phyloP scores from a whole-genome alignment of 1,140 invertebrate genomes.

The Trichonephila inaurata region DNA sequence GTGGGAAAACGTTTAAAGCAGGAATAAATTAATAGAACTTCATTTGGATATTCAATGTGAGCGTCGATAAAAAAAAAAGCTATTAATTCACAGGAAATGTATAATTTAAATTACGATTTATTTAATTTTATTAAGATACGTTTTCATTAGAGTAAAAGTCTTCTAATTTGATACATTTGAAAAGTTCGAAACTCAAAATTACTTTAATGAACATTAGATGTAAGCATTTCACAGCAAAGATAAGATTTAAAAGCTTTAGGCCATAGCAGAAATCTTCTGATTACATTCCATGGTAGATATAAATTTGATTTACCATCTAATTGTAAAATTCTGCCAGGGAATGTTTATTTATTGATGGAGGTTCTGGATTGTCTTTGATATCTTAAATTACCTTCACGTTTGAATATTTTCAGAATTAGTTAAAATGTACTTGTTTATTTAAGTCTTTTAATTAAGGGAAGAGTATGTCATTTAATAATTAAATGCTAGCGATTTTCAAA shows the following conservation, averaged over 20 bases:
- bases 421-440: background rate
- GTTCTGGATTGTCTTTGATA: conserved; percentile 6
- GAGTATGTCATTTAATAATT: background rate
- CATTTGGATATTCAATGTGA: no score
- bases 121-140: background rate
- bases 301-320: background rate
- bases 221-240: conserved; percentile 5
- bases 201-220: conserved; percentile 32
- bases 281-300: background rate
- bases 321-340: background rate
- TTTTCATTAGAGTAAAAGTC: background rate
- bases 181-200: background rate
- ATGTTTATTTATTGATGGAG: background rate
- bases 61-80: no score
- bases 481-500: background rate
- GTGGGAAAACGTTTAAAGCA: no score
- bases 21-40: no score
- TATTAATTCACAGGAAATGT: no score
- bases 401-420: conserved; percentile 15
- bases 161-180: conserved; percentile 18
- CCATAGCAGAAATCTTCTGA: conserved; percentile 6
- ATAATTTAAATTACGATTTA: background rate
- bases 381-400: conserved; percentile 23
- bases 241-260: conserved; percentile 34
- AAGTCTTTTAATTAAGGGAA: background rate